A percentile compares a stretch with the other conserved stretches of the same genome.
These are phyloP conservation scores for Sesia bembeciformis DNA, from an alignment of 2,888 invertebrate species.

Conservation along the genomic window DNA sequence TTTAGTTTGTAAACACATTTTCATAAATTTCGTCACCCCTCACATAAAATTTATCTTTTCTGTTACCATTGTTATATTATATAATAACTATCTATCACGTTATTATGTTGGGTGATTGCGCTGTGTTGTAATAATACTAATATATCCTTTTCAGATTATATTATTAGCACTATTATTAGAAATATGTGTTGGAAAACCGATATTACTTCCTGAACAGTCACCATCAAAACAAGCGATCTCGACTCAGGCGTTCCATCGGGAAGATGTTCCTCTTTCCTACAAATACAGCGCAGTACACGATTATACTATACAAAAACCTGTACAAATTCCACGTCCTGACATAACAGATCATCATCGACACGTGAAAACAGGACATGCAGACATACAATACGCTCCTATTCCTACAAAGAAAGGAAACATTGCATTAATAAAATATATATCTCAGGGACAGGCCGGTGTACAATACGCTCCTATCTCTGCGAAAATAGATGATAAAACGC, in stretches of 20 bases:
- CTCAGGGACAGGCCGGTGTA: slow-evolving; percentile 4
- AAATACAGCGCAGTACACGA: slow-evolving; percentile 18
- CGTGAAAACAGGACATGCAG: too few species aligned
- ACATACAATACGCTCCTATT: background rate
- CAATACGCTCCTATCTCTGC: slow-evolving; percentile 23
- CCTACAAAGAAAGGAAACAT: background rate
- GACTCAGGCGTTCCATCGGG: slow-evolving; percentile 19
- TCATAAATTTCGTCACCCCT: too few species aligned
- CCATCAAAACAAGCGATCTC: slow-evolving; percentile 17
- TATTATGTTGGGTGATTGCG: too few species aligned
- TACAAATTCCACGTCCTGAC: background rate
- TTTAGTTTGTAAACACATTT: too few species aligned
- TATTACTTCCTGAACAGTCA: slow-evolving; percentile 1
- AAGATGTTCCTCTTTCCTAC: slow-evolving; percentile 24
- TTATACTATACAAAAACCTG: slow-evolving; percentile 14
- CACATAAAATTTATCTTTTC: too few species aligned
- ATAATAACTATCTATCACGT: too few species aligned
- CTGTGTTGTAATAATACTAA: background rate
- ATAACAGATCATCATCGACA: too few species aligned
- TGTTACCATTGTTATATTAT: too few species aligned
- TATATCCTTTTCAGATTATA: slow-evolving; percentile 18
- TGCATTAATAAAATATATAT: background rate
- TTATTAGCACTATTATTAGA: slow-evolving; percentile 11
- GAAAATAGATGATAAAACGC: background rate
- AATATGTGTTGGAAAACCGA: slow-evolving; percentile 8